Evolutionary conservation across 1,140 invertebrate species (phyloP).

Genomic region (Aphelinus atriplicis): DNA sequence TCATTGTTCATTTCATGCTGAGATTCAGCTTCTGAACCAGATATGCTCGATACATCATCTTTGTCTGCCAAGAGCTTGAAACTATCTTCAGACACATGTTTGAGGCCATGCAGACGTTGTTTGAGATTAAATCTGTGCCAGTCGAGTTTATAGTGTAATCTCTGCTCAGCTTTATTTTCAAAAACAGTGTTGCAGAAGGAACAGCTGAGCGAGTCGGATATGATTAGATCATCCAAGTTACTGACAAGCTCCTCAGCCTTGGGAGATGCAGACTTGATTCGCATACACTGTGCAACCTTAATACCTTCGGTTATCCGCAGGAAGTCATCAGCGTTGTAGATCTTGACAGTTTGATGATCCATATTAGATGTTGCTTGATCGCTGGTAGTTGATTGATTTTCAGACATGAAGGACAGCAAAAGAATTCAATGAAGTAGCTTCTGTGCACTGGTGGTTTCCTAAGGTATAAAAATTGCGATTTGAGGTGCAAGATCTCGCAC

Average conservation of each 20-base stretch:
- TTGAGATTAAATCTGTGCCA: slow-evolving; percentile 82
- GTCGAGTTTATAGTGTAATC: slow-evolving; percentile 75
- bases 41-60: slow-evolving; percentile 81
- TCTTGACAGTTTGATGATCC: slow-evolving; percentile 63
- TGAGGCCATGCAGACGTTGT: slow-evolving; percentile 68
- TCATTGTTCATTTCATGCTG: slow-evolving; percentile 65
- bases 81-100: slow-evolving; percentile 69
- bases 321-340: slow-evolving; percentile 69
- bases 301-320: slow-evolving; percentile 67
- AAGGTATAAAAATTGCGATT: no score
- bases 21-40: slow-evolving; percentile 75
- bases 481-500: no score
- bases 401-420: no score
- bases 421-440: no score
- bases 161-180: slow-evolving; percentile 63
- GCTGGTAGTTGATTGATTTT: no score
- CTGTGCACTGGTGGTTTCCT: no score
- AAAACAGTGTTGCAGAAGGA: slow-evolving; percentile 69
- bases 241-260: slow-evolving; percentile 48
- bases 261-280: slow-evolving; percentile 62
- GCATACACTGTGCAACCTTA: slow-evolving; percentile 71
- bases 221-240: slow-evolving; percentile 59
- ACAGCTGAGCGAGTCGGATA: slow-evolving; percentile 66
- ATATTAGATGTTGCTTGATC: slow-evolving; percentile 34
- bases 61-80: slow-evolving; percentile 63